A percentile compares a stretch with the other conserved stretches of the same genome.
Evolutionary conservation across 2,888 invertebrate species (phyloP).

Genomic region (Diadegma fenestrale): DNA sequence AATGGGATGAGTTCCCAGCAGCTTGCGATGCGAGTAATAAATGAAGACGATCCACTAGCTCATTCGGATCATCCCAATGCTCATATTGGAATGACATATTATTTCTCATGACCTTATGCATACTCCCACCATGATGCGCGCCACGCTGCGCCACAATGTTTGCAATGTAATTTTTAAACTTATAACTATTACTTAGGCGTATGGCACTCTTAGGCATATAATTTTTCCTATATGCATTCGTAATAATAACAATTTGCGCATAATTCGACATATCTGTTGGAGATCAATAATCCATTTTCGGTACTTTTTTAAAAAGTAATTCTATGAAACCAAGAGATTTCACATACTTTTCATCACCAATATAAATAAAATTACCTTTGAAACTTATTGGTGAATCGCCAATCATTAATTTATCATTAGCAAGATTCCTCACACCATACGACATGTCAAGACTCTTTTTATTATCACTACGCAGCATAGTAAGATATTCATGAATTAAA

Average conservation of each 20-base stretch:
- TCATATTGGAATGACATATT: conserved; percentile 31
- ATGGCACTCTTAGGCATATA: background rate
- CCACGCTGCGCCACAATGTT: background rate
- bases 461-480: background rate
- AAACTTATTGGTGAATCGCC: conserved; percentile 50
- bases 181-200: background rate
- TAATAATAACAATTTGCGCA: background rate
- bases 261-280: background rate
- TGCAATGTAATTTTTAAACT: conserved; percentile 48
- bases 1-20: conserved; percentile 51
- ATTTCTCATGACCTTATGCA: background rate
- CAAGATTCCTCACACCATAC: conserved; percentile 44
- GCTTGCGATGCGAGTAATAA: conserved; percentile 48
- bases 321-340: conserved; percentile 26
- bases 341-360: conserved; percentile 40
- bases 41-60: conserved; percentile 52
- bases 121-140: conserved; percentile 2
- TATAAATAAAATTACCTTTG: background rate
- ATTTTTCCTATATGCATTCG: background rate
- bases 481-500: background rate
- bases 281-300: background rate
- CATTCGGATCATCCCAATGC: conserved; percentile 63
- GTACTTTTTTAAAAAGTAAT: conserved; percentile 6
- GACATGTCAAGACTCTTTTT: background rate
- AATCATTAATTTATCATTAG: conserved; percentile 41